A percentile compares a stretch with the other conserved stretches of the same genome.
phyloP scores from a whole-genome alignment of 1,140 invertebrate genomes.

The Argopecten irradians region DNA sequence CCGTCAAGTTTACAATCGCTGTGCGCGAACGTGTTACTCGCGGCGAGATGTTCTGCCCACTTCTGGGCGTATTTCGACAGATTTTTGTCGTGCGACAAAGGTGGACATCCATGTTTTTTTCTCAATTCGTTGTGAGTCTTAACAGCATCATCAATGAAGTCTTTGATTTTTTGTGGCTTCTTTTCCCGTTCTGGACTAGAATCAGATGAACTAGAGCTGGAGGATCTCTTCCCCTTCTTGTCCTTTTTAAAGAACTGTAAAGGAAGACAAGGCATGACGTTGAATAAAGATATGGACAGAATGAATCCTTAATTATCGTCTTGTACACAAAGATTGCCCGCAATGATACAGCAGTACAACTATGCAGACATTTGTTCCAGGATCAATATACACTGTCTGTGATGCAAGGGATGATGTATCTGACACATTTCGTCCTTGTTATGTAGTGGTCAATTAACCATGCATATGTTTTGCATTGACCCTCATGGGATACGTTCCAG shows the following conservation, averaged over 20 bases:
- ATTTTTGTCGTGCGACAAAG: constrained; percentile 55
- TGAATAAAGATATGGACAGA: neutral
- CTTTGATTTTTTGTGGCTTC: constrained; percentile 52
- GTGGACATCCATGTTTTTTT: constrained; percentile 82
- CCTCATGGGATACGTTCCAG: neutral
- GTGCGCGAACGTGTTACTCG: constrained; percentile 86
- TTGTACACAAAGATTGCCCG: neutral
- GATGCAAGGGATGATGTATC: neutral
- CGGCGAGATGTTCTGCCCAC: constrained; percentile 90
- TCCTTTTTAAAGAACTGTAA: constrained; percentile 41
- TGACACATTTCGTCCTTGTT: neutral
- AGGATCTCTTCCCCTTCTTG: constrained; percentile 28
- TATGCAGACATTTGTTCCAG: neutral
- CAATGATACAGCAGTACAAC: neutral
- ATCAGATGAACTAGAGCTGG: constrained; percentile 12
- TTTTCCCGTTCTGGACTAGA: constrained; percentile 32
- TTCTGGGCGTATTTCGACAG: constrained; percentile 80
- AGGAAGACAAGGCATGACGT: constrained; percentile 35
- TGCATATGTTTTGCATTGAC: neutral
- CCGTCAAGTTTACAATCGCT: constrained; percentile 79
- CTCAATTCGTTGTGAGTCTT: constrained; percentile 87
- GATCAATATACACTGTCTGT: neutral
- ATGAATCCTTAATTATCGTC: neutral
- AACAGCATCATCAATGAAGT: constrained; percentile 64
- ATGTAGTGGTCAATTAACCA: neutral